Conservation (phyloP, 2,888 invertebrate genomes). For the Bimastos eiseni region DNA sequence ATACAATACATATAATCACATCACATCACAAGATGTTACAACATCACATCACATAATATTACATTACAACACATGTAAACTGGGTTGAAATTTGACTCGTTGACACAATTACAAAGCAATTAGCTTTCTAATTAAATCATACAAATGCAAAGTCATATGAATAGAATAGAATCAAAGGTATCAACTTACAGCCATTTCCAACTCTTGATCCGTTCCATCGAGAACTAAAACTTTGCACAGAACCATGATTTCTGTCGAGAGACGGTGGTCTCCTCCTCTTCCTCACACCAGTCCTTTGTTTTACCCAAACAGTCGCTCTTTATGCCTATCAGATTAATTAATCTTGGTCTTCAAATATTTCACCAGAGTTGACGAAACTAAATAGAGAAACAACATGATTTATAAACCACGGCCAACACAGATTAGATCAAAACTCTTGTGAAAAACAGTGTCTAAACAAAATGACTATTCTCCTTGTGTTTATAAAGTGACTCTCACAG, state of each 20-base stretch:
- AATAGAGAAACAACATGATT: neutral
- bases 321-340: neutral
- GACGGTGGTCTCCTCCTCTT: neutral
- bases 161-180: neutral
- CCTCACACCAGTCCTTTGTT: neutral
- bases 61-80: neutral
- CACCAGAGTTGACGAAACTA: neutral
- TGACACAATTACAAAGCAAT: neutral
- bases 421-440: neutral
- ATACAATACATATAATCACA: neutral
- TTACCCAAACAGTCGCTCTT: neutral
- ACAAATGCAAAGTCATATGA: neutral
- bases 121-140: neutral
- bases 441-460: neutral
- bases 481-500: no score
- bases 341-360: neutral
- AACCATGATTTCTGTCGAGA: constrained; percentile 14
- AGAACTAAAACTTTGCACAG: neutral
- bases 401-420: neutral
- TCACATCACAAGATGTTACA: neutral
- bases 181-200: constrained; percentile 2
- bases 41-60: neutral
- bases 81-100: neutral
- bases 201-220: neutral
- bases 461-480: no score